Conservation (phyloP, 2,888 invertebrate species). For the Alsophila aescularia region DNA sequence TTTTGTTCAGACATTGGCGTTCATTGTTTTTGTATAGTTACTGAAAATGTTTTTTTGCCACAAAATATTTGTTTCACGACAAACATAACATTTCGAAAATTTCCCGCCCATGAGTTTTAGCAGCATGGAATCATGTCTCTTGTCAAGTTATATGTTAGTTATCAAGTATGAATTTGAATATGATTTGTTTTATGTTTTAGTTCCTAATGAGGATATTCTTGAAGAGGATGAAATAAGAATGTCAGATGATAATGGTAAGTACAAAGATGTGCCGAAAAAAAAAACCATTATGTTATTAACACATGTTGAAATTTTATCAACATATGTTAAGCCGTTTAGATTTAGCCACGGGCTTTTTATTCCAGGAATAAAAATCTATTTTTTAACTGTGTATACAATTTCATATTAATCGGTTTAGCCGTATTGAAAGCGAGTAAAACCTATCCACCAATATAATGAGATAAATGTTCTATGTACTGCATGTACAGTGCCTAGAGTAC, state of each 20-base stretch:
- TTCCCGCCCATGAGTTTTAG: constrained; percentile 5
- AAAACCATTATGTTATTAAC: not conserved
- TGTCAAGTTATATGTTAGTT: not conserved
- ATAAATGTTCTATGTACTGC: too few species aligned
- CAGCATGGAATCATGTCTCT: constrained; percentile 13
- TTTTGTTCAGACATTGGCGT: not conserved
- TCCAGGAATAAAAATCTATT: too few species aligned
- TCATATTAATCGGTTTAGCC: too few species aligned
- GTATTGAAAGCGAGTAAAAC: too few species aligned
- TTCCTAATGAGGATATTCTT: constrained; percentile 80
- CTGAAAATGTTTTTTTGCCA: constrained; percentile 1
- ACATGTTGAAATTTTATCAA: too few species aligned
- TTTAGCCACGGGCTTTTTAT: too few species aligned
- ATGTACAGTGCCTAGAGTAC: too few species aligned
- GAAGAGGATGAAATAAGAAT: constrained; percentile 80
- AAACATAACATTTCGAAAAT: not conserved
- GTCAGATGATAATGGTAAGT: constrained; percentile 75
- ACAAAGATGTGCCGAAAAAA: not conserved
- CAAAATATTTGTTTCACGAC: constrained; percentile 6
- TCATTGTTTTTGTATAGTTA: not conserved
- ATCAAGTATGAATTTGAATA: not conserved
- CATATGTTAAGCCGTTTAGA: too few species aligned
- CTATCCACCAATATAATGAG: too few species aligned
- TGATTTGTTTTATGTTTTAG: constrained; percentile 57
- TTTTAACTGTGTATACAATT: too few species aligned